phyloP scores from a whole-genome alignment of 2,797 vertebrate genomes.

The Malacoraja senta region DNA sequence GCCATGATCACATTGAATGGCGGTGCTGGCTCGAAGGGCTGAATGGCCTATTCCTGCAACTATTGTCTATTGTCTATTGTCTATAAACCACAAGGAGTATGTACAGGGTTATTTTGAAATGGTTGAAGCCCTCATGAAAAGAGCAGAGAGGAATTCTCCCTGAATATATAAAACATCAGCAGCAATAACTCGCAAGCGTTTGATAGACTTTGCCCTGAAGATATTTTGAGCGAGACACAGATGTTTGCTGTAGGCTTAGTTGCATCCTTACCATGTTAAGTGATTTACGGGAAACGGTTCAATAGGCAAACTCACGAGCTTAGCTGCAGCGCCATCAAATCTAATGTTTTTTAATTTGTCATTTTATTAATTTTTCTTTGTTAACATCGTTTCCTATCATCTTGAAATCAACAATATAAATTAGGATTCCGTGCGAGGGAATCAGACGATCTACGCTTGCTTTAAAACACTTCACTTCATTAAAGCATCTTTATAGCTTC shows the following conservation, averaged over 20 bases:
- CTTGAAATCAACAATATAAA: conserved; percentile 10
- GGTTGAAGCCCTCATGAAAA: background rate
- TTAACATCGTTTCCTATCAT: conserved; percentile 10
- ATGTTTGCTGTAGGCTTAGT: background rate
- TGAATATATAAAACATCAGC: background rate
- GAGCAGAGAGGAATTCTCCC: background rate
- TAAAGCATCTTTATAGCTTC: background rate
- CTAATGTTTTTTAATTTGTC: background rate
- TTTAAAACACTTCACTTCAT: background rate
- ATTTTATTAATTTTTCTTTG: background rate
- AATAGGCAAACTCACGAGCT: background rate
- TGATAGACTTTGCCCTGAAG: background rate
- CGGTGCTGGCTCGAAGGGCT: too few relatives aligned
- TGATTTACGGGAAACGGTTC: background rate
- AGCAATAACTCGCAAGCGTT: background rate
- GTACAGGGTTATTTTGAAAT: background rate
- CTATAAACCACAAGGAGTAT: too few relatives aligned
- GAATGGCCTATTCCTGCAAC: too few relatives aligned
- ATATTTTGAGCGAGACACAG: background rate
- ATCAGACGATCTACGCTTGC: background rate
- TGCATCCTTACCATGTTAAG: background rate
- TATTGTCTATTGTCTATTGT: too few relatives aligned
- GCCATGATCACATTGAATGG: too few relatives aligned
- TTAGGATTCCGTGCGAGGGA: conserved; percentile 8
- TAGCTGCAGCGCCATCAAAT: background rate